Evolutionary conservation across 2,113 vertebrate species (phyloP).

Genomic region (Notarius lentiginosus): DNA sequence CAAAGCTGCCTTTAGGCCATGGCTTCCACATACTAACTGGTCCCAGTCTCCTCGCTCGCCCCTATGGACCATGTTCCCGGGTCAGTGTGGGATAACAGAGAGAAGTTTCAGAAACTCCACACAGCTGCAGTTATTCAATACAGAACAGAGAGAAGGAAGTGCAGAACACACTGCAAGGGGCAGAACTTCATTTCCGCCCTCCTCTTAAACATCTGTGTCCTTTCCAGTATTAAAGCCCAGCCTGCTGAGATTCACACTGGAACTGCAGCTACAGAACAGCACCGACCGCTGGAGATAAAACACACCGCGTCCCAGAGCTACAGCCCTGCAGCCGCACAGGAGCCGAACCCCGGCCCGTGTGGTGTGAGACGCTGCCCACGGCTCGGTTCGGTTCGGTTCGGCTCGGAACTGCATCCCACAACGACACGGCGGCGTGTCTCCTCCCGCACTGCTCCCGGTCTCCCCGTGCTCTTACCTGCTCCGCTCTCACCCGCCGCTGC

Average conservation of each 20-base stretch:
- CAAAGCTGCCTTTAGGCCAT: too few relatives aligned
- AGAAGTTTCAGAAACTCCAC: background rate
- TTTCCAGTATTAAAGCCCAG: background rate
- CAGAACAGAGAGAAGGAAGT: background rate
- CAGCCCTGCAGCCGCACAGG: background rate
- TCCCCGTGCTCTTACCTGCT: too few relatives aligned
- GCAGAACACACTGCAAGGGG: background rate
- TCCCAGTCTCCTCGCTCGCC: too few relatives aligned
- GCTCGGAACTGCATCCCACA: too few relatives aligned
- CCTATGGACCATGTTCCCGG: background rate
- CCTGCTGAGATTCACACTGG: background rate
- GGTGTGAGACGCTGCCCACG: constrained; percentile 15
- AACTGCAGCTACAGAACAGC: background rate
- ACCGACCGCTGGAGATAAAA: background rate
- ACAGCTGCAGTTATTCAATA: background rate
- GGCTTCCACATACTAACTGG: too few relatives aligned
- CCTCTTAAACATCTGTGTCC: background rate
- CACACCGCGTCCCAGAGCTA: background rate
- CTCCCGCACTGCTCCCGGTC: too few relatives aligned
- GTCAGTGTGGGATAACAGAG: background rate
- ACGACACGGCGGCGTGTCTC: too few relatives aligned
- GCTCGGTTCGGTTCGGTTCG: too few relatives aligned
- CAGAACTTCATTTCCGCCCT: constrained; percentile 4
- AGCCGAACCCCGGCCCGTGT: background rate
- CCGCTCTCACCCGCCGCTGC: too few relatives aligned